phyloP scores from a whole-genome alignment of 2,797 vertebrate species.

The Rhodeus uyekii region DNA sequence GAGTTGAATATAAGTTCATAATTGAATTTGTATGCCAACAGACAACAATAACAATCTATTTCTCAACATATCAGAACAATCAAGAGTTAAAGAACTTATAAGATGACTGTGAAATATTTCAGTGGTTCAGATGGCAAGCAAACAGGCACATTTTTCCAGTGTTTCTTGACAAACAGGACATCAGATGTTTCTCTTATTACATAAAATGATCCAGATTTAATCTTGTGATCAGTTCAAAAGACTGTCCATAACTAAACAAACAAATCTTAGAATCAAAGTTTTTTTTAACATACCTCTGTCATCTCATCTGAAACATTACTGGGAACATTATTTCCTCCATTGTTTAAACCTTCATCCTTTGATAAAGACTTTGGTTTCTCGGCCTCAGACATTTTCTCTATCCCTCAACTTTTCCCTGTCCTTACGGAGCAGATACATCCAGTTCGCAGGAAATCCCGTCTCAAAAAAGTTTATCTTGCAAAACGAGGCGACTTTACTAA shows the following conservation, averaged over 20 bases:
- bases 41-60: not conserved
- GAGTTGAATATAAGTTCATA: not conserved
- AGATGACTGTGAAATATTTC: not conserved
- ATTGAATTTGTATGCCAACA: not conserved
- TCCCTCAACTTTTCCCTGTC: not conserved
- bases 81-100: not conserved
- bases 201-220: not conserved
- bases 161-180: not conserved
- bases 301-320: constrained; percentile 45
- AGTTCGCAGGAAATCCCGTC: constrained; percentile 49
- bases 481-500: not conserved
- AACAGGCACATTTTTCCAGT: not conserved
- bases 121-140: not conserved
- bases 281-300: constrained; percentile 62
- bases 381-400: constrained; percentile 58
- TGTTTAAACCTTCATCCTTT: constrained; percentile 48
- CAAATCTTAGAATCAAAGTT: not conserved
- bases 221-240: not conserved
- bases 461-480: constrained; percentile 12
- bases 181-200: not conserved
- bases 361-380: constrained; percentile 46
- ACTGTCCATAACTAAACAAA: not conserved
- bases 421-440: constrained; percentile 1
- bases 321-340: constrained; percentile 52
- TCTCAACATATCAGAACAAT: not conserved